Conservation (phyloP, 2,797 vertebrate genomes). For the Hippoglossus hippoglossus region DNA sequence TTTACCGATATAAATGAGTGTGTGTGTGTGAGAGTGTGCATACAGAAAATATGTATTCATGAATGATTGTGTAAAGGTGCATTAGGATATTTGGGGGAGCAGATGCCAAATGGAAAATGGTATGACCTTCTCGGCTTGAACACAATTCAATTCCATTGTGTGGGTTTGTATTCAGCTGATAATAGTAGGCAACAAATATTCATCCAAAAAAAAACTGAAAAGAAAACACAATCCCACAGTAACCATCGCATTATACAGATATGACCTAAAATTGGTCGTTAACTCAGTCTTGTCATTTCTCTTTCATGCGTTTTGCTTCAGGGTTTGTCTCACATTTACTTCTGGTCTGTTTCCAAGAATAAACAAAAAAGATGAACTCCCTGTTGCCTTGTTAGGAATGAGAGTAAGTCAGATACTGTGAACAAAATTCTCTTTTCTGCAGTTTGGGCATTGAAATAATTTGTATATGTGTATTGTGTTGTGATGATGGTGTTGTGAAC, state of each 20-base stretch:
- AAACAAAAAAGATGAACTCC: constrained; percentile 46
- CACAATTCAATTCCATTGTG: constrained; percentile 7
- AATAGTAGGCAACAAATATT: not conserved
- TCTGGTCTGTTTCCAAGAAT: constrained; percentile 47
- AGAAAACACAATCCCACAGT: not conserved
- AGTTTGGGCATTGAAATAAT: too few relatives aligned
- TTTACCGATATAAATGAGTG: not conserved
- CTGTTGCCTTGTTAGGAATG: constrained; percentile 25
- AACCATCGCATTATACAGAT: not conserved
- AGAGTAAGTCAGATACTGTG: constrained; percentile 20
- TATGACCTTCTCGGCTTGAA: not conserved
- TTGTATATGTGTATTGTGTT: too few relatives aligned
- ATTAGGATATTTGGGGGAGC: constrained; percentile 11
- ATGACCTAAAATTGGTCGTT: constrained; percentile 8
- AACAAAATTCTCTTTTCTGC: constrained; percentile 29
- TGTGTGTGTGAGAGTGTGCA: not conserved
- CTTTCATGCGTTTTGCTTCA: constrained; percentile 61
- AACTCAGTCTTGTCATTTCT: constrained; percentile 37
- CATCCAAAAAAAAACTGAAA: not conserved
- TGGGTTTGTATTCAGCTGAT: not conserved
- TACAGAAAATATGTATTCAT: not conserved
- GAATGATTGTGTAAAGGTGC: not conserved
- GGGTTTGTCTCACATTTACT: constrained; percentile 64
- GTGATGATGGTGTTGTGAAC: too few relatives aligned
- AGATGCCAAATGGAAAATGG: constrained; percentile 4